Conservation (phyloP, 2,113 vertebrate species). For the Tupaia chinensis region DNA sequence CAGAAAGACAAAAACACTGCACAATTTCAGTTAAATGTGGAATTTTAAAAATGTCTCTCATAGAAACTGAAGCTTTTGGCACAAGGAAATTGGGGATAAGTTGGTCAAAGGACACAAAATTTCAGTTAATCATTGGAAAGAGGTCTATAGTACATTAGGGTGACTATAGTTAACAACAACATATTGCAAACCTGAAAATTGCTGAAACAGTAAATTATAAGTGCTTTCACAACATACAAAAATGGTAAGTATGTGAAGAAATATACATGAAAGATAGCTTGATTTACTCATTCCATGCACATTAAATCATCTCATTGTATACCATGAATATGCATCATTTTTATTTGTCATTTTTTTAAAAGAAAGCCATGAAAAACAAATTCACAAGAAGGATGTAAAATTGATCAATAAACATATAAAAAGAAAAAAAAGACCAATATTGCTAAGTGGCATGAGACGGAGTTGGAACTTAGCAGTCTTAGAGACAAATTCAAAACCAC, state of each 20-base stretch:
- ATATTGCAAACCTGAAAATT: not conserved
- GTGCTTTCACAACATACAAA: not conserved
- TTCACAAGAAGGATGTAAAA: slow-evolving; percentile 44
- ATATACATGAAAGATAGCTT: not conserved
- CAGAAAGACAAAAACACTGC: not conserved
- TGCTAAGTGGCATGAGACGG: not conserved
- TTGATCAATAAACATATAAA: not conserved
- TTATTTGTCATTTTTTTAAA: not conserved
- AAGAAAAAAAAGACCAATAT: not conserved
- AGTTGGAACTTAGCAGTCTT: not conserved
- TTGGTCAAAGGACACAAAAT: not conserved
- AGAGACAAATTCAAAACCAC: not conserved
- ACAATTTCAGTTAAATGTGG: not conserved
- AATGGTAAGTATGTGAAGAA: not conserved
- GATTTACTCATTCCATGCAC: not conserved
- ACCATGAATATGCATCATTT: not conserved
- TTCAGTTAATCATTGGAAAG: not conserved
- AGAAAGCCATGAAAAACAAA: slow-evolving; percentile 1
- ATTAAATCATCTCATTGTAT: not conserved
- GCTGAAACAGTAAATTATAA: not conserved
- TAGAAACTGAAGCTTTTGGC: not conserved
- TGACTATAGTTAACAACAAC: not conserved
- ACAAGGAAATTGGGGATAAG: too few relatives aligned
- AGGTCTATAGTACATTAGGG: not conserved
- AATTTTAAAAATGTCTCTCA: not conserved